phyloP scores from a whole-genome alignment of 2,797 vertebrate species.

The Rhadinocentrus ornatus region DNA sequence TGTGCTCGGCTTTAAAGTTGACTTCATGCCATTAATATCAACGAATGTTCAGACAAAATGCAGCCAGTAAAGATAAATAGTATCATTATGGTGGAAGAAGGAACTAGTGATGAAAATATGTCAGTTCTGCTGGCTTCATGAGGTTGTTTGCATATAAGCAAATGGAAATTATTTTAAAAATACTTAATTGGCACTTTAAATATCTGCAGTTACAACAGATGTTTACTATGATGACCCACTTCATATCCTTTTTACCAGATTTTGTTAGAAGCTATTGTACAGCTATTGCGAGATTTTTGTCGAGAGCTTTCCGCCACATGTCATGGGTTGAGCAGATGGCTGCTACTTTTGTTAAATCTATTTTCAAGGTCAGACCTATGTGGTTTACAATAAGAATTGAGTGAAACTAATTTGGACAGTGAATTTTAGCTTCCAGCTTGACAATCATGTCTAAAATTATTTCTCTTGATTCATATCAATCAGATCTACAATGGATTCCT shows the following conservation, averaged over 20 bases:
- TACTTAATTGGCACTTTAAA: neutral
- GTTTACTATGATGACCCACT: neutral
- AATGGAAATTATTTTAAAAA: neutral
- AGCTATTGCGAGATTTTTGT: neutral
- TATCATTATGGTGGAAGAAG: neutral
- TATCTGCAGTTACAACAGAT: neutral
- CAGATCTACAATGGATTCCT: neutral
- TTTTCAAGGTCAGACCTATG: neutral
- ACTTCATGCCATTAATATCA: neutral
- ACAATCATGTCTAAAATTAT: neutral
- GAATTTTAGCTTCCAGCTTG: neutral
- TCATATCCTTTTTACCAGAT: slow-evolving; percentile 2
- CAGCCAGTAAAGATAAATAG: neutral
- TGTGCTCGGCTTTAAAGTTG: neutral
- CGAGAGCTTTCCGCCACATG: neutral
- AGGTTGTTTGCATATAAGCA: neutral
- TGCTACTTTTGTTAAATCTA: slow-evolving; percentile 2
- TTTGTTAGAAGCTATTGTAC: slow-evolving; percentile 3
- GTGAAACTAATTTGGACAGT: neutral
- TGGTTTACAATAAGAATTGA: neutral
- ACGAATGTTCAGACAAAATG: neutral
- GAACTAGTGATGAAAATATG: neutral
- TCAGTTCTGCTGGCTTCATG: neutral
- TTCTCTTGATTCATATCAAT: slow-evolving; percentile 4
- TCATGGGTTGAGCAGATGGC: neutral